phyloP scores from a whole-genome alignment of 2,113 vertebrate species.

The Eubucco bourcierii region DNA sequence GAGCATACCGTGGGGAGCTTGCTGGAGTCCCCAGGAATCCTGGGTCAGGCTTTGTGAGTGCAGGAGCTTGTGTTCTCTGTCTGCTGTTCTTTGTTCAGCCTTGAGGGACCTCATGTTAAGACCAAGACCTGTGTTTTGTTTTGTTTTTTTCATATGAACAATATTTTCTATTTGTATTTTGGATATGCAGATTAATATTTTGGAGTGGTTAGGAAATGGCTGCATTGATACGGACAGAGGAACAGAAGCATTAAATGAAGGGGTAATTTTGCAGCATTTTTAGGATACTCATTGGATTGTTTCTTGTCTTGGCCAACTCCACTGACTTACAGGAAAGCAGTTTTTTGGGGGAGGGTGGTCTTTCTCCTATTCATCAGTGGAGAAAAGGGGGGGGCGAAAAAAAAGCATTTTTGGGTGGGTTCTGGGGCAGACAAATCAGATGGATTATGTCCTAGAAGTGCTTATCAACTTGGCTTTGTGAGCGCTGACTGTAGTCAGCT shows the following conservation, averaged over 20 bases:
- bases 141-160: rapidly evolving
- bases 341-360: background rate
- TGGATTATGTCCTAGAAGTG: background rate
- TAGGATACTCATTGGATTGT: background rate
- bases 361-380: background rate
- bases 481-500: background rate
- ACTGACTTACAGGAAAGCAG: slow-evolving; percentile 22
- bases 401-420: background rate
- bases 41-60: background rate
- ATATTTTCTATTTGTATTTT: rapidly evolving
- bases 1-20: rapidly evolving
- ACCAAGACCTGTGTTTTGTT: background rate
- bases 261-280: slow-evolving; percentile 16
- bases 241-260: background rate
- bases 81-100: background rate
- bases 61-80: background rate
- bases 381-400: background rate
- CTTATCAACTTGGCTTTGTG: slow-evolving; percentile 8
- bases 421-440: background rate
- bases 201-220: background rate
- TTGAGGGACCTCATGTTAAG: background rate
- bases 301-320: background rate
- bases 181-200: background rate
- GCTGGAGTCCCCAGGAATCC: background rate
- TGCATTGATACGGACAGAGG: background rate